Evolutionary conservation across 2,888 invertebrate genomes (phyloP).

Genomic region (Idaea straminata): DNA sequence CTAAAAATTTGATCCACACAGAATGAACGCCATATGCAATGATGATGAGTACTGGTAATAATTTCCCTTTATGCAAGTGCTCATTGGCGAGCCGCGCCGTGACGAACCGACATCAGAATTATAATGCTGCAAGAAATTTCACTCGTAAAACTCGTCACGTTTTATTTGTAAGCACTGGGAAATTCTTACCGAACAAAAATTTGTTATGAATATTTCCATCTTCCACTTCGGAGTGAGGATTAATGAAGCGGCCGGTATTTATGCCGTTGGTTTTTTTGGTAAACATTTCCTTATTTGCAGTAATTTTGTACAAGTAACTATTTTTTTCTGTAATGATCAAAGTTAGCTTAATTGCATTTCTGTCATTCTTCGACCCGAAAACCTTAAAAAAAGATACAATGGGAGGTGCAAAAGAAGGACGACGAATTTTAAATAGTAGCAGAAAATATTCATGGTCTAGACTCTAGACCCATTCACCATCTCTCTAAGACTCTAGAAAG

Average conservation of each 20-base stretch:
- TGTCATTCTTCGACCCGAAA: too few relatives aligned
- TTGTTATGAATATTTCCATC: conserved; percentile 1
- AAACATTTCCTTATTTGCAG: not conserved
- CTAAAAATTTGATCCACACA: too few relatives aligned
- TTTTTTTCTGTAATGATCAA: too few relatives aligned
- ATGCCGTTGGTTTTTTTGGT: not conserved
- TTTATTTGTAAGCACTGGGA: not conserved
- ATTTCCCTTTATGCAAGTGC: not conserved
- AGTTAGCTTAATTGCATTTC: too few relatives aligned
- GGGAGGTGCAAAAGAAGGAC: too few relatives aligned
- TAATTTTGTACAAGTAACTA: too few relatives aligned
- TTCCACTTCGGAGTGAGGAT: not conserved
- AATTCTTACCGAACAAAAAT: not conserved
- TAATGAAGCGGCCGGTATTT: not conserved
- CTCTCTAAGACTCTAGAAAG: too few relatives aligned
- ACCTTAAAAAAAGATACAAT: too few relatives aligned
- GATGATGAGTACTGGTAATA: not conserved
- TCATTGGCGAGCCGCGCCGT: conserved; percentile 2
- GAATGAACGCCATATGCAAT: too few relatives aligned
- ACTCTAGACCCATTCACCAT: too few relatives aligned
- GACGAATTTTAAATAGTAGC: too few relatives aligned
- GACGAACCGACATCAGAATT: conserved; percentile 1
- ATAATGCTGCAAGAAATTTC: conserved; percentile 2
- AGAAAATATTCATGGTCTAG: too few relatives aligned
- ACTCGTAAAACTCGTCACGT: conserved; percentile 1